Evolutionary conservation across 2,888 invertebrate genomes (phyloP), one percentile per base, ranked within the genome.

Genomic region (Hemaris fuciformis): DNA sequence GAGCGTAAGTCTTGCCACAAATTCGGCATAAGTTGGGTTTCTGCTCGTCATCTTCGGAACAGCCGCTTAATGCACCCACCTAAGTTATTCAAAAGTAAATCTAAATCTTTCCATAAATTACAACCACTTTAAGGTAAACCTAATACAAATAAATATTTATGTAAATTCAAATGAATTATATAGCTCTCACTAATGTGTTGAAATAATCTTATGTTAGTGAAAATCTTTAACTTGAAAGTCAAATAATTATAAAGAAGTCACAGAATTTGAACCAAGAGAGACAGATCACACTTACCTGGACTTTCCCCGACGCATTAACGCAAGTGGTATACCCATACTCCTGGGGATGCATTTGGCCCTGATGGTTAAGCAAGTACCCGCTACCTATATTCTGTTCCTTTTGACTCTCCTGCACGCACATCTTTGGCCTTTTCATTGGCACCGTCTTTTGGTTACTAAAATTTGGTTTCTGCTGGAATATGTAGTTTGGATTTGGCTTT

Each of bases 1-100:
- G 93, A 0, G 99, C 99, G 89, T 99, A 98, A 0, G 98, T 98
- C 91, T 99, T 99, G 71, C 99, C 99, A 83, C 99, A 99, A 67
- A 99, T 97, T 27, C 98, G 94, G 80, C 99, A 99, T 42, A 99
- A 94, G 86, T 99, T 99, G 0, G 97, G 97, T 77, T 97, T 95
- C 72, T 94, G 94, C 66, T 95, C 95, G 72, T 96, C 96, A 68
- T 96, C 96, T 66, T 92, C 93, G 0, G 93, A 93, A 67, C 92
- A 91, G n/a, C 95, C 96, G 69, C 94, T 94, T 42, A 93, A 81
- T 6, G 91, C 87, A 27, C 93, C 92, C 6, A 93, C 87, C 85
- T 93, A 66, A n/a, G 20, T 3, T 46, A 41, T 22, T 15, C 27
- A 46, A 15, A 34, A 20, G 20, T 8, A 15, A 20, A 57, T 22